These are phyloP conservation scores for Drosophila nigricruria DNA, from an alignment of 2,888 invertebrate species.

Conservation along the genomic window DNA sequence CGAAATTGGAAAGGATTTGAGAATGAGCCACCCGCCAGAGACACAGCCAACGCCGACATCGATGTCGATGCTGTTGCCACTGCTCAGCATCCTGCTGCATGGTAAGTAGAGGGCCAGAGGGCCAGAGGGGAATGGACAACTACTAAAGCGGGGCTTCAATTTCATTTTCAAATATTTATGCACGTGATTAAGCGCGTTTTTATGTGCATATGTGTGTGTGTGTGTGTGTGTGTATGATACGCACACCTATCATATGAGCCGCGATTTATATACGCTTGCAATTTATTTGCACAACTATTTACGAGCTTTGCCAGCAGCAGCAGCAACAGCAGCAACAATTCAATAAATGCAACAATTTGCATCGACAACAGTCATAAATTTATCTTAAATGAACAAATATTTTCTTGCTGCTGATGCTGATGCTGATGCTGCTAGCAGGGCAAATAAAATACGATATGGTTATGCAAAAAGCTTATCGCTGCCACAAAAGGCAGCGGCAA, in stretches of 20 bases:
- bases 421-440: constrained; percentile 40
- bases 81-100: constrained; percentile 49
- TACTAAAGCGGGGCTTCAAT: background rate
- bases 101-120: constrained; percentile 49
- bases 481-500: constrained; percentile 67
- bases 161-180: constrained; percentile 66
- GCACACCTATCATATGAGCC: constrained; percentile 56
- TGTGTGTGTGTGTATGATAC: constrained; percentile 47
- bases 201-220: background rate
- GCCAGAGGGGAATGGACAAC: background rate
- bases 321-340: constrained; percentile 54
- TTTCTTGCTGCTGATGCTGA: constrained; percentile 64
- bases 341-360: constrained; percentile 79
- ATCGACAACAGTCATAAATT: constrained; percentile 78
- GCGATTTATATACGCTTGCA: constrained; percentile 66
- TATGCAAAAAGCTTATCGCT: constrained; percentile 69
- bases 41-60: constrained; percentile 15
- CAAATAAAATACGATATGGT: constrained; percentile 69
- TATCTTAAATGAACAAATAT: constrained; percentile 80
- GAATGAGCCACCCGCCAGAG: constrained; percentile 65
- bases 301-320: constrained; percentile 50
- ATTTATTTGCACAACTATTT: constrained; percentile 77
- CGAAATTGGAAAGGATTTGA: constrained; percentile 73
- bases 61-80: constrained; percentile 25
- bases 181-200: constrained; percentile 59